phyloP scores from a whole-genome alignment of 1,140 invertebrate genomes.

The Maniola jurtina region DNA sequence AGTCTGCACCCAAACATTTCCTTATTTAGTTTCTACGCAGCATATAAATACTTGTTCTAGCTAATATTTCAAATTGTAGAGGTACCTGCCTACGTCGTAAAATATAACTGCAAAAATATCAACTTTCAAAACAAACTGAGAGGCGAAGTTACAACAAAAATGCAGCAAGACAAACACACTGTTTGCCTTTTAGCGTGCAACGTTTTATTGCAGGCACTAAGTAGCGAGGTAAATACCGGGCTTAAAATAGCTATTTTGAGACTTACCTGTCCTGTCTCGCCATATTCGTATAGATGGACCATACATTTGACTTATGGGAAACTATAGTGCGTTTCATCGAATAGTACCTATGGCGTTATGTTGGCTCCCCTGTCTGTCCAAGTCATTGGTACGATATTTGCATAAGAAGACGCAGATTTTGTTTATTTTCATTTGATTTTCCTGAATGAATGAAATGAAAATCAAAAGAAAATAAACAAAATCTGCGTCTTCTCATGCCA shows the following conservation, averaged over 20 bases:
- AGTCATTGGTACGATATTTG: too few relatives aligned
- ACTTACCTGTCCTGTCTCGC: conserved; percentile 5
- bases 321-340: too few relatives aligned
- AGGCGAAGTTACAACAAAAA: conserved; percentile 23
- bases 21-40: too few relatives aligned
- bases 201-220: conserved; percentile 35
- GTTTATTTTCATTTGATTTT: too few relatives aligned
- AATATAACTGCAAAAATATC: conserved; percentile 17
- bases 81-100: background rate
- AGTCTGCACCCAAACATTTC: too few relatives aligned
- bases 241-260: conserved; percentile 30
- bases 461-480: too few relatives aligned
- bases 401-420: too few relatives aligned
- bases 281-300: conserved; percentile 9
- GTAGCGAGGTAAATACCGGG: conserved; percentile 32
- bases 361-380: too few relatives aligned
- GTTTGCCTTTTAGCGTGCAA: conserved; percentile 28
- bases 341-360: too few relatives aligned
- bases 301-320: conserved; percentile 1
- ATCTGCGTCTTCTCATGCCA: too few relatives aligned
- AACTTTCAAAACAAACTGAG: conserved; percentile 17
- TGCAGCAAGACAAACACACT: conserved; percentile 27
- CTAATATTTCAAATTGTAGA: background rate
- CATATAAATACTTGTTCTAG: background rate
- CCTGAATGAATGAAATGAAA: too few relatives aligned